Conservation (phyloP, 2,113 vertebrate species). For the Bucco capensis region DNA sequence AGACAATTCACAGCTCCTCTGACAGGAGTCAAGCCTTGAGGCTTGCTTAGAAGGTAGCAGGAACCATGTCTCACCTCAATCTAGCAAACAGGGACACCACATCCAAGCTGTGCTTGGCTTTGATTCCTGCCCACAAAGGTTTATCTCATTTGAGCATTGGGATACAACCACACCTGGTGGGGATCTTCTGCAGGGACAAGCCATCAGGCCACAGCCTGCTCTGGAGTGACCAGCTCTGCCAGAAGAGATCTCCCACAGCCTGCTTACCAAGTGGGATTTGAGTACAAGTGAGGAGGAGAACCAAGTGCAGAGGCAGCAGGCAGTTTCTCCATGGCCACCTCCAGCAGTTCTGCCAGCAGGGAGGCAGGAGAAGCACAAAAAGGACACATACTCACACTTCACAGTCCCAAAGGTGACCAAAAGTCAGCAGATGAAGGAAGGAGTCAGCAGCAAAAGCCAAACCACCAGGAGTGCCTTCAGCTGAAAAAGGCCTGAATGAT, state of each 20-base stretch:
- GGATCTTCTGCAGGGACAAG: background rate
- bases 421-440: background rate
- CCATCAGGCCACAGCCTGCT: background rate
- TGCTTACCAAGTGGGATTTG: background rate
- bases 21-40: background rate
- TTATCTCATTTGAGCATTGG: background rate
- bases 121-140: accelerated
- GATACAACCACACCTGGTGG: background rate
- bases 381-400: background rate
- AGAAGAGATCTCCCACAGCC: background rate
- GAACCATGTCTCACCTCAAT: background rate
- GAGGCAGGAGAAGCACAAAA: background rate
- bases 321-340: background rate
- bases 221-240: background rate
- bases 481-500: background rate
- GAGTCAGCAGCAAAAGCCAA: background rate
- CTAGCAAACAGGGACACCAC: accelerated
- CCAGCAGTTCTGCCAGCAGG: background rate
- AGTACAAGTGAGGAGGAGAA: background rate
- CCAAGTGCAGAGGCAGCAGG: background rate
- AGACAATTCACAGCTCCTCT: background rate
- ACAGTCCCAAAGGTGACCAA: accelerated
- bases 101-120: background rate
- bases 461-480: background rate
- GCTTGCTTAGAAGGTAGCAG: background rate